Evolutionary conservation across 2,888 invertebrate species (phyloP).

Genomic region (Diarsia rubi): DNA sequence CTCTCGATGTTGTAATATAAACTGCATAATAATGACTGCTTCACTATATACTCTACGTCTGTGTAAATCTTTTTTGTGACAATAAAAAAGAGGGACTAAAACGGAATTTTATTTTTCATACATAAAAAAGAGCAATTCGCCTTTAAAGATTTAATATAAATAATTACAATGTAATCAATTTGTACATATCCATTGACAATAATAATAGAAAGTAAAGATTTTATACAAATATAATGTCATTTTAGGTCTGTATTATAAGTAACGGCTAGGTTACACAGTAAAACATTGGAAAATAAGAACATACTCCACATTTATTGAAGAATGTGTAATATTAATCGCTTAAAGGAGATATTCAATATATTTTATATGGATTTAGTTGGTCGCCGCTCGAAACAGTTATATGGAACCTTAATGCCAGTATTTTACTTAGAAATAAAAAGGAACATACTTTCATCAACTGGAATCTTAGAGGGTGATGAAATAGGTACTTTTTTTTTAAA

Average conservation of each 20-base stretch:
- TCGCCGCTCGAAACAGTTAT: conserved; percentile 68
- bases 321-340: conserved; percentile 62
- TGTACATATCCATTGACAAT: conserved; percentile 89
- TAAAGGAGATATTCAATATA: conserved; percentile 60
- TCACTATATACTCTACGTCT: conserved; percentile 12
- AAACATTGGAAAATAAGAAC: conserved; percentile 82
- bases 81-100: conserved; percentile 32
- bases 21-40: background rate
- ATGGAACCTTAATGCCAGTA: conserved; percentile 85
- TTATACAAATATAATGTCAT: conserved; percentile 90
- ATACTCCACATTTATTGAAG: conserved; percentile 70
- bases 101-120: conserved; percentile 26
- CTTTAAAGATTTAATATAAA: conserved; percentile 89
- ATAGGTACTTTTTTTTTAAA: conserved; percentile 60
- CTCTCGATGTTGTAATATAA: conserved; percentile 4
- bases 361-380: conserved; percentile 59
- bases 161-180: conserved; percentile 88
- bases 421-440: conserved; percentile 88
- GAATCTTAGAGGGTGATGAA: conserved; percentile 68
- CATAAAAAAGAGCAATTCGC: conserved; percentile 69
- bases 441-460: conserved; percentile 79
- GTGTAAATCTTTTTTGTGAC: background rate
- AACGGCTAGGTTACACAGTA: conserved; percentile 78
- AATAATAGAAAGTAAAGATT: conserved; percentile 88
- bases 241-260: conserved; percentile 83